Percentiles rank a stretch among this genome's conserved stretches.
These are phyloP conservation scores for Chrysina gloriosa DNA, from an alignment of 2,888 invertebrate genomes.

Conservation along the genomic window DNA sequence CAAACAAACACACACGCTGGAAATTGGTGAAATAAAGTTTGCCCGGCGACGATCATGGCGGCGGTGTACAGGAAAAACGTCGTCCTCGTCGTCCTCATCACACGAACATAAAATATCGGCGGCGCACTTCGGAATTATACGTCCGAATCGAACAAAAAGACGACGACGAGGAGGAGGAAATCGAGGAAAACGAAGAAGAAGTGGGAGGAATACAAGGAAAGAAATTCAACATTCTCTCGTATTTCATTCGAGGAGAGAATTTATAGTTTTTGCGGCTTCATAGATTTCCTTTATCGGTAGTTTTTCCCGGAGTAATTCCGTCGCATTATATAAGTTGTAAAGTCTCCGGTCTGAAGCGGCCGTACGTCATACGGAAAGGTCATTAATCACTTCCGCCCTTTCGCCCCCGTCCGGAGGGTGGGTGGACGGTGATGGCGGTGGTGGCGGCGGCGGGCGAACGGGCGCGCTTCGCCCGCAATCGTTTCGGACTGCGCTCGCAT, in stretches of 20 bases:
- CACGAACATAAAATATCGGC: too few species aligned
- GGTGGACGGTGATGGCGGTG: too few species aligned
- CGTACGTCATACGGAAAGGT: slow-evolving; percentile 33
- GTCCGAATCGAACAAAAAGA: too few species aligned
- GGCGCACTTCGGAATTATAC: too few species aligned
- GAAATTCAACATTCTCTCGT: neutral
- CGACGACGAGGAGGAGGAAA: too few species aligned
- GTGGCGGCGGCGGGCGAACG: too few species aligned
- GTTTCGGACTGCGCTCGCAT: slow-evolving; percentile 18
- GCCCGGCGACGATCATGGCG: too few species aligned
- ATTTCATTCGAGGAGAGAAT: slow-evolving; percentile 18
- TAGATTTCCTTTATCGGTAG: slow-evolving; percentile 32
- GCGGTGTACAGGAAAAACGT: too few species aligned
- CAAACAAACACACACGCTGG: too few species aligned
- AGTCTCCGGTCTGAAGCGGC: slow-evolving; percentile 33
- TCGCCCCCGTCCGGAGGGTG: slow-evolving; percentile 14
- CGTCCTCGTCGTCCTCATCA: too few species aligned
- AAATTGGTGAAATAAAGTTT: too few species aligned
- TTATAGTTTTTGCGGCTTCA: slow-evolving; percentile 31
- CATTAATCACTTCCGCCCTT: slow-evolving; percentile 37
- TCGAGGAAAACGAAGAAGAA: neutral
- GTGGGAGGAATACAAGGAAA: neutral
- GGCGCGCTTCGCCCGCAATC: slow-evolving; percentile 12
- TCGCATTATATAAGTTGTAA: slow-evolving; percentile 39
- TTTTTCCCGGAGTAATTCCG: slow-evolving; percentile 38